A percentile compares a stretch with the other conserved stretches of the same genome.
Conservation (phyloP, 2,888 invertebrate genomes). For the Onthophagus sagittarius region DNA sequence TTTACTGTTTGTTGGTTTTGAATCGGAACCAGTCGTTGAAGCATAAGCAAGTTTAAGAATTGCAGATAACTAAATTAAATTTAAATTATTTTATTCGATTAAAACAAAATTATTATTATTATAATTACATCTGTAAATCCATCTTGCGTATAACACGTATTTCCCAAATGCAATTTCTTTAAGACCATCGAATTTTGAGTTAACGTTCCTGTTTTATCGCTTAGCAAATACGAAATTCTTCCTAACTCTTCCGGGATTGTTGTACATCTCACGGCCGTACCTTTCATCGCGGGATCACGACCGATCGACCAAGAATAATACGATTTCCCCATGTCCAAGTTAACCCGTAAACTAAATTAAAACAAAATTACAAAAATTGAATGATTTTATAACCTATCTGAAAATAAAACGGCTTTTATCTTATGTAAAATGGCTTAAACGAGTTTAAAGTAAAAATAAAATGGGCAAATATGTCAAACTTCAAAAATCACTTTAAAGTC, state of each 20-base stretch:
- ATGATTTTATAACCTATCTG: no score
- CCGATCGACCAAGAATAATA: conserved; percentile 97
- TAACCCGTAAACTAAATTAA: conserved; percentile 80
- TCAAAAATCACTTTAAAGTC: no score
- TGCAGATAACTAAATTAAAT: conserved; percentile 46
- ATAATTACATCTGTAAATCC: conserved; percentile 67
- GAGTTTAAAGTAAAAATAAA: no score
- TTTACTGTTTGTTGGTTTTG: conserved; percentile 37
- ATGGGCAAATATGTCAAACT: no score
- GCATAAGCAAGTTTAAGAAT: conserved; percentile 50
- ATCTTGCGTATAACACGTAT: conserved; percentile 83
- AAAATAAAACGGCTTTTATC: no score
- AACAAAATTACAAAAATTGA: background rate
- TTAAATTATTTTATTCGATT: background rate
- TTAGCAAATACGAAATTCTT: conserved; percentile 91
- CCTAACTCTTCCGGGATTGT: conserved; percentile 99
- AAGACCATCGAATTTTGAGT: conserved; percentile 99
- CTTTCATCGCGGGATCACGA: conserved; percentile 86
- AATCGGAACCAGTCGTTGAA: conserved; percentile 20
- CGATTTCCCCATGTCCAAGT: conserved; percentile 97
- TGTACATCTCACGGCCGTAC: conserved; percentile 93
- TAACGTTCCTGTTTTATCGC: conserved; percentile 97
- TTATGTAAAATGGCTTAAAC: no score
- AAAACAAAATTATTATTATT: no score
- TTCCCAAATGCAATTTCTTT: conserved; percentile 91